A percentile compares a stretch with the other conserved stretches of the same genome.
These are phyloP conservation scores for Telenomus remus DNA, from an alignment of 1,140 invertebrate genomes.

Conservation along the genomic window DNA sequence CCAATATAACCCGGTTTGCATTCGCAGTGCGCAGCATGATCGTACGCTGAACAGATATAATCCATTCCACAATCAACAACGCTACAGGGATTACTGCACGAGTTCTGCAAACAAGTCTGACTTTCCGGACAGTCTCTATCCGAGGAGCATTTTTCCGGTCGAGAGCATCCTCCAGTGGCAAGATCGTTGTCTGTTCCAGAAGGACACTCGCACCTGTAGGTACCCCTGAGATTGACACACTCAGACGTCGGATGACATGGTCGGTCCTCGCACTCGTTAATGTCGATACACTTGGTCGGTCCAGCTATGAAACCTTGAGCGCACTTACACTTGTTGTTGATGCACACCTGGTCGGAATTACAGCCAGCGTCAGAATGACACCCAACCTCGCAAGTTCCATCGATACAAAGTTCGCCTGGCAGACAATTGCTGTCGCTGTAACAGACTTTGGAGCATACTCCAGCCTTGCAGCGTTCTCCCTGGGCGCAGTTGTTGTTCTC, in stretches of 20 bases:
- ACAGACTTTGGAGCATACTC: slow-evolving; percentile 88
- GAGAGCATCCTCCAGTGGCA: slow-evolving; percentile 82
- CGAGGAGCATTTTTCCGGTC: slow-evolving; percentile 82
- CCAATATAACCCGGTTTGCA: slow-evolving; percentile 88
- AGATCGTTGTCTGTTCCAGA: slow-evolving; percentile 87
- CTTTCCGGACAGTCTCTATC: slow-evolving; percentile 83
- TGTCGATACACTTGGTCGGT: slow-evolving; percentile 83
- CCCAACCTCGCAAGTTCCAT: slow-evolving; percentile 87
- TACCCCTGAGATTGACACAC: slow-evolving; percentile 87
- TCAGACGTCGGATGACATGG: slow-evolving; percentile 87
- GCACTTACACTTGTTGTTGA: slow-evolving; percentile 86
- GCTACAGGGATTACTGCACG: slow-evolving; percentile 86
- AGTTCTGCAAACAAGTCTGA: slow-evolving; percentile 82
- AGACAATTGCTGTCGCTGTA: slow-evolving; percentile 92
- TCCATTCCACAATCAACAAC: slow-evolving; percentile 82
- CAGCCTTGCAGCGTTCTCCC: slow-evolving; percentile 88
- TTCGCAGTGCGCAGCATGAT: slow-evolving; percentile 82
- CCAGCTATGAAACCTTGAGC: slow-evolving; percentile 81
- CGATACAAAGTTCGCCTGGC: slow-evolving; percentile 90
- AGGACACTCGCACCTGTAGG: slow-evolving; percentile 86
- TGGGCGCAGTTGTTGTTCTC: slow-evolving; percentile 83
- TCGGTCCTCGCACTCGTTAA: slow-evolving; percentile 85
- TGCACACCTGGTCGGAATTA: slow-evolving; percentile 85
- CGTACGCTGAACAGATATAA: slow-evolving; percentile 82
- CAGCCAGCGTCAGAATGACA: slow-evolving; percentile 90